A percentile compares a stretch with the other conserved stretches of the same genome.
phyloP scores from a whole-genome alignment of 2,888 invertebrate genomes.

The Thelaira solivaga region DNA sequence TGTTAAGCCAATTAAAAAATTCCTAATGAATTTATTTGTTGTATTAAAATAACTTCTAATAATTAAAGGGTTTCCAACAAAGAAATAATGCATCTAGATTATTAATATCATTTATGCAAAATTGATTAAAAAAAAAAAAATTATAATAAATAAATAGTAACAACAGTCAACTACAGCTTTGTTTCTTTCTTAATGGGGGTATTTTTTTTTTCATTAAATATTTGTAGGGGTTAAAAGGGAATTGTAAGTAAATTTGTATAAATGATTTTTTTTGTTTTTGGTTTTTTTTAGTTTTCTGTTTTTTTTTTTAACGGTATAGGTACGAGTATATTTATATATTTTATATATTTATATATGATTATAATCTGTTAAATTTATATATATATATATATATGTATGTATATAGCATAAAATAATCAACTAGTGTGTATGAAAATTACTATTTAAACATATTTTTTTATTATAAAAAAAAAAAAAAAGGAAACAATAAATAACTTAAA shows the following conservation, averaged over 20 bases:
- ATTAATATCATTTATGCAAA: constrained; percentile 61
- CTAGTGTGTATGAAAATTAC: constrained; percentile 61
- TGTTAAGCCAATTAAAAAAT: constrained; percentile 40
- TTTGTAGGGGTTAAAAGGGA: constrained; percentile 26
- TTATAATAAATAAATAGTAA: constrained; percentile 65
- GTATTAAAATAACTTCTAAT: constrained; percentile 45
- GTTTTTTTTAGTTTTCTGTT: no score
- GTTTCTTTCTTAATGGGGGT: constrained; percentile 64
- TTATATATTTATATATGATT: constrained; percentile 56
- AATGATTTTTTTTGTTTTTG: constrained; percentile 19
- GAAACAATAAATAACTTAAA: constrained; percentile 39
- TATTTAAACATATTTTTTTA: constrained; percentile 54
- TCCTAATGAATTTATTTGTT: constrained; percentile 54
- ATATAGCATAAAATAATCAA: constrained; percentile 61
- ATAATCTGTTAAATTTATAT: constrained; percentile 68
- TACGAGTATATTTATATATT: constrained; percentile 4
- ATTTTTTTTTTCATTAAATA: constrained; percentile 24
- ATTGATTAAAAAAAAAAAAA: constrained; percentile 40
- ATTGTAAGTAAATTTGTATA: constrained; percentile 31
- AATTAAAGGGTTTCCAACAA: constrained; percentile 58
- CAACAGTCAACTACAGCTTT: constrained; percentile 74
- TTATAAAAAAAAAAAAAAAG: neutral
- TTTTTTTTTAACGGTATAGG: no score
- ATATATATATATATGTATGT: constrained; percentile 61
- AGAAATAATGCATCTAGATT: constrained; percentile 61